Base-by-base conservation (phyloP, 2,113 vertebrate species). In the Isichthys henryi region DNA sequence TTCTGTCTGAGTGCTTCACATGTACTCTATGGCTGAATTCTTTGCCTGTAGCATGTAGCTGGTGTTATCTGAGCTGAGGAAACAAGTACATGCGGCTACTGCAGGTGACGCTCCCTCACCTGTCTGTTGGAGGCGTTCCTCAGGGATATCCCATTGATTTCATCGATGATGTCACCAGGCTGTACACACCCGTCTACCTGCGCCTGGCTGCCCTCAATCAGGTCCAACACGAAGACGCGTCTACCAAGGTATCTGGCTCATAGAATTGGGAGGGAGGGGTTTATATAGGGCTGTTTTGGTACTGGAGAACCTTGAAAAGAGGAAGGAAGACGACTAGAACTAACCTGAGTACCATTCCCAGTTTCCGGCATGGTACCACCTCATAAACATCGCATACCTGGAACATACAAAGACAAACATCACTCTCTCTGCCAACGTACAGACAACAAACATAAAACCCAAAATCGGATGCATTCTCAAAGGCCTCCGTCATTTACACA, bases 91-190 rank as follows among this genome's bases (percentile, higher is more conserved):
- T 11, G 11, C 39, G 80, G 17, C 19, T 82, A n/a, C 52, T 19
- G 49, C 11, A 3, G 56, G 27, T 27, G 48, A 7, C 43, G 8
- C 0, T 88, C 62, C 43, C 90, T 11, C 89, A 96, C 96, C 94
- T 96, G 96, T 90, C 96, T 94, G 0, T 92, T 96, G 88, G 90
- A 94, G 31, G 96, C 94, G 0, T 95, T 96, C 88, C 96, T 95
- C 91, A 96, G 92, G 0, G 95, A 98, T 50, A 92, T 94, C 31
- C 97, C 96, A 0, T 96, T 97, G 92, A 97, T 96, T 92, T 97
- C 96, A 5, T 97, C 96, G 0, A 98, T 96, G 88, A 97, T 90
- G 80, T 97, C 96, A 1, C 96, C 96, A 0, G 94, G 93, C 91
- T 92, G 92, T 85, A 96, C 92, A 82, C 95, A 95, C 91, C 94